Evolutionary conservation across 2,888 invertebrate species (phyloP).

Genomic region (Sphaerophoria rueppellii): DNA sequence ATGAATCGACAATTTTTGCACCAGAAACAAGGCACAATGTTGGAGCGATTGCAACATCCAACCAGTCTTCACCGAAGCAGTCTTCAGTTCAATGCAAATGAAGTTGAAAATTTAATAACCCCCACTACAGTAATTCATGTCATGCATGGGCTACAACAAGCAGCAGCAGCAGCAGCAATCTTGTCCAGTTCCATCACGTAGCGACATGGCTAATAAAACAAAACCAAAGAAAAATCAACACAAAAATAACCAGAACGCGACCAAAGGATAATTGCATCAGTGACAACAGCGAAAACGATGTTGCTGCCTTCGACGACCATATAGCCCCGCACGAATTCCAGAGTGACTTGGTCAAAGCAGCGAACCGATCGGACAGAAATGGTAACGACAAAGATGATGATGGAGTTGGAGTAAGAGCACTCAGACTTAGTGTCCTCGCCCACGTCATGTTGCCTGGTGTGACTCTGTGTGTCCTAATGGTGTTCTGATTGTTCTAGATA

Average conservation of each 20-base stretch:
- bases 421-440: conserved; percentile 56
- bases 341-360: background rate
- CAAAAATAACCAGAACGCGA: conserved; percentile 40
- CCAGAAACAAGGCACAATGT: conserved; percentile 26
- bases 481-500: conserved; percentile 64
- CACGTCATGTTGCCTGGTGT: conserved; percentile 45
- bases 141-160: conserved; percentile 22
- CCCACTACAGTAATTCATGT: conserved; percentile 11
- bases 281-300: conserved; percentile 22
- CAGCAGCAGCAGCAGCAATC: conserved; percentile 5
- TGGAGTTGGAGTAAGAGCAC: conserved; percentile 12
- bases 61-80: no score
- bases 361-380: conserved; percentile 9
- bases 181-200: conserved; percentile 59
- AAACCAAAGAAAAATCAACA: conserved; percentile 8
- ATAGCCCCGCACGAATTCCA: conserved; percentile 31
- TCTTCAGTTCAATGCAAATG: conserved; percentile 54
- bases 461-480: conserved; percentile 58
- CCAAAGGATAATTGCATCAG: conserved; percentile 58
- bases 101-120: conserved; percentile 56
- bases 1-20: background rate
- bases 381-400: conserved; percentile 39
- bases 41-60: conserved; percentile 2
- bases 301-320: conserved; percentile 9
- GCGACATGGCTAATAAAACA: conserved; percentile 14